Evolutionary conservation across 2,113 vertebrate genomes (phyloP), one percentile per base, ranked within the genome.

Genomic region (Nettapus auritus): DNA sequence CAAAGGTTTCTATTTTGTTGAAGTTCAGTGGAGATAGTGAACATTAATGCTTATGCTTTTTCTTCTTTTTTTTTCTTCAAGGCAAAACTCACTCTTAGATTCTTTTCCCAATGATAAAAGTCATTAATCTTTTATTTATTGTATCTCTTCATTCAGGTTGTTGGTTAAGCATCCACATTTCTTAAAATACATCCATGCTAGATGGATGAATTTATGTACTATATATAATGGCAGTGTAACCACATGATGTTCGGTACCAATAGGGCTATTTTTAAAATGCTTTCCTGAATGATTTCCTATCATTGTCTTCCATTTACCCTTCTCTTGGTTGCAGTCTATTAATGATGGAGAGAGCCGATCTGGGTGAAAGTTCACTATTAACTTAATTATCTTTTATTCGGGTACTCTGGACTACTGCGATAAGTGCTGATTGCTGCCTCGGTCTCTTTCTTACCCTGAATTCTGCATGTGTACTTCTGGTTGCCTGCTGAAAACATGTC

Each of bases 281-380:
- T 92, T 89, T 59, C 34, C 34, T 62, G 40, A 81, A 66, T 84
- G 3, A 40, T 73, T 90, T 96, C 44, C 48, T 69, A 14, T 78
- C 26, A 50, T 82, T 31, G 29, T 83, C 67, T 85, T 88, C 26
- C 57, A 50, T 84, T 91, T 93, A 87, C 55, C 26, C 86, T 88
- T 74, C 44, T 87, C 73, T 85, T 89, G 55, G 70, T 90, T 88
- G 52, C 22, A 33, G 46, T 42, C 20, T 74, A 26, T 82, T 93
- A 71, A 66, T 89, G 64, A 90, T 31, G 23, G 73, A 68, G 57
- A 80, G 59, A 85, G 40, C 63, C 60, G 68, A 90, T 83, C 75
- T 89, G 53, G 70, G 68, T 95, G 88, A 90, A 92, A 90, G 87
- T 86, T 93, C 74, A 33, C 53, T 29, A 33, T 87, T 94, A 90